A percentile compares a stretch with the other conserved stretches of the same genome.
These are phyloP conservation scores for Aphis gossypii DNA, from an alignment of 1,140 invertebrate species.

Conservation along the genomic window DNA sequence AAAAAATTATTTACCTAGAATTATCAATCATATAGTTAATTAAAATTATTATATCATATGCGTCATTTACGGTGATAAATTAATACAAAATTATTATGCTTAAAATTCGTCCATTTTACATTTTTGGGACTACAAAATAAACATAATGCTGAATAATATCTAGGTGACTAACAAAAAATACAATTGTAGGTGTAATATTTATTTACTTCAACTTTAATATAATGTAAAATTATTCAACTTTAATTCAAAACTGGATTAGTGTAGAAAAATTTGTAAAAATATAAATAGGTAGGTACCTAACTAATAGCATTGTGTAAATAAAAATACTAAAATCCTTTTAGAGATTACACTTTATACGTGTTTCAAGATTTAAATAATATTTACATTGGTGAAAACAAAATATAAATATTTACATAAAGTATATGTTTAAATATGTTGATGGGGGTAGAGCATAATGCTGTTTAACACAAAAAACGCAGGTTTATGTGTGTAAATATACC, in stretches of 20 bases:
- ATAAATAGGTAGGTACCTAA: neutral
- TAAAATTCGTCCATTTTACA: neutral
- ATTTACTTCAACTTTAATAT: neutral
- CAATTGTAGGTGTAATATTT: neutral
- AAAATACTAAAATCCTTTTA: neutral
- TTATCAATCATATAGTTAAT: neutral
- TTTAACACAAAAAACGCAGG: neutral
- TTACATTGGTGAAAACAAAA: neutral
- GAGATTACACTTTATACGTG: neutral
- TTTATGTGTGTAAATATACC: too few relatives aligned
- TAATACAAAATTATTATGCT: neutral
- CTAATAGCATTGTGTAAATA: neutral
- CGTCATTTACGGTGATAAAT: neutral
- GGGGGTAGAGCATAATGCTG: neutral
- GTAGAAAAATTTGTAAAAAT: neutral
- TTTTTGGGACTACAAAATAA: neutral
- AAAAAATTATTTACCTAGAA: neutral
- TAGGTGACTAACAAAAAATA: neutral
- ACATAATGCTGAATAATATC: neutral
- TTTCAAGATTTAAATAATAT: neutral
- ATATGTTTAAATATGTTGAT: neutral
- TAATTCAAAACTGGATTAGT: neutral
- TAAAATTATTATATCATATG: neutral
- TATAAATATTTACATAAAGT: neutral
- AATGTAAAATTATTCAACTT: neutral